phyloP scores from a whole-genome alignment of 2,888 invertebrate species.

The Lepeophtheirus nordmannii region DNA sequence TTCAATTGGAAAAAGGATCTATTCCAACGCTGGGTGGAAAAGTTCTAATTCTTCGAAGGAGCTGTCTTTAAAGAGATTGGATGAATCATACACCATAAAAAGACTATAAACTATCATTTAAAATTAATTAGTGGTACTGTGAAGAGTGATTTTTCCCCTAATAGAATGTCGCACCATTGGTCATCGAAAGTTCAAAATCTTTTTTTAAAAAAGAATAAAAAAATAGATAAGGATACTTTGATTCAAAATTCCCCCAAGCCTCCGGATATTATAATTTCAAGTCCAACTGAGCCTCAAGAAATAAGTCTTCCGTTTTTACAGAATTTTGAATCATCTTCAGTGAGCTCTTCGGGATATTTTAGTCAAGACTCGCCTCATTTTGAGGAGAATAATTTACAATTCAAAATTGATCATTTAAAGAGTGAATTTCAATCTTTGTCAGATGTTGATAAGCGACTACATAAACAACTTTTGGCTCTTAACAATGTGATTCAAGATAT shows the following conservation, averaged over 20 bases:
- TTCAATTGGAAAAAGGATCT: too few species aligned
- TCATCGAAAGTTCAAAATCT: neutral
- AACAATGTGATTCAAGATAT: neutral
- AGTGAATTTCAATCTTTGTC: constrained; percentile 2
- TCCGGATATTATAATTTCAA: neutral
- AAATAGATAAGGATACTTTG: neutral
- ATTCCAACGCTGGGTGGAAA: too few species aligned
- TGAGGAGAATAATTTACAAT: neutral
- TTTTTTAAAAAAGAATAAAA: neutral
- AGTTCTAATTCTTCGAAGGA: too few species aligned
- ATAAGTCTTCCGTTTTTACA: neutral
- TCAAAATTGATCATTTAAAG: neutral
- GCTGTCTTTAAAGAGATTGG: too few species aligned
- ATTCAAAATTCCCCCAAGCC: neutral
- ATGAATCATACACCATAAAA: too few species aligned
- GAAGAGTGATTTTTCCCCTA: neutral
- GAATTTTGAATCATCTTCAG: neutral
- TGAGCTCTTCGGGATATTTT: neutral
- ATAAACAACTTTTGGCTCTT: neutral
- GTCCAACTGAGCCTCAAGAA: neutral
- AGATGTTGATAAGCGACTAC: neutral
- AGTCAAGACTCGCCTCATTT: constrained; percentile 3
- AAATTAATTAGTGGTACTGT: neutral
- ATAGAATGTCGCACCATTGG: neutral
- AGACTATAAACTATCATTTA: too few species aligned